phyloP scores from a whole-genome alignment of 2,113 vertebrate species.

The Paedocypris sp. region DNA sequence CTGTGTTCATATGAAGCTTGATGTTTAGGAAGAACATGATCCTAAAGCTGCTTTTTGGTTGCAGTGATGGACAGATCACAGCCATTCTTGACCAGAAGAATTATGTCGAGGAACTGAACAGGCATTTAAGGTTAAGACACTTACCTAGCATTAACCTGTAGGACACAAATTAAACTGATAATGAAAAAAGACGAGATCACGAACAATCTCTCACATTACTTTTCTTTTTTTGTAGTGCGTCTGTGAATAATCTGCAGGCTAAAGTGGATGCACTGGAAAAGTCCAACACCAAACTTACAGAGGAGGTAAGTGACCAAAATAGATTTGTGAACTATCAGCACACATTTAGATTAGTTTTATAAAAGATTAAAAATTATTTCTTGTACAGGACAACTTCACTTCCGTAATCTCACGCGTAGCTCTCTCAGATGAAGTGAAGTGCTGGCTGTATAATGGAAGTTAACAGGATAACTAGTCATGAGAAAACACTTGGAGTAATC shows the following conservation, averaged over 20 bases:
- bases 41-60: neutral
- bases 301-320: conserved; percentile 69
- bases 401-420: too few species aligned
- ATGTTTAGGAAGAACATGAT: neutral
- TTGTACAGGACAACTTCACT: too few species aligned
- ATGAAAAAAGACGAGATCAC: too few species aligned
- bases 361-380: too few species aligned
- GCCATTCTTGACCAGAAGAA: conserved; percentile 98
- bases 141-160: neutral
- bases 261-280: conserved; percentile 95
- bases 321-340: neutral
- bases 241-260: conserved; percentile 94
- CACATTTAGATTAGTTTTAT: too few species aligned
- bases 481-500: too few species aligned
- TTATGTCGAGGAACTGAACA: conserved; percentile 96
- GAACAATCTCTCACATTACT: too few species aligned
- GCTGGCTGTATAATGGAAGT: too few species aligned
- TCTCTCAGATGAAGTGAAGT: too few species aligned
- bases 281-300: conserved; percentile 95
- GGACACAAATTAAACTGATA: too few species aligned
- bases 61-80: conserved; percentile 89
- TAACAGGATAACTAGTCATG: too few species aligned
- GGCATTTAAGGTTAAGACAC: conserved; percentile 79
- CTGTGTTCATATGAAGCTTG: neutral
- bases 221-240: conserved; percentile 66